Evolutionary conservation across 1,140 invertebrate species (phyloP).

Genomic region (Steinernema feltiae): DNA sequence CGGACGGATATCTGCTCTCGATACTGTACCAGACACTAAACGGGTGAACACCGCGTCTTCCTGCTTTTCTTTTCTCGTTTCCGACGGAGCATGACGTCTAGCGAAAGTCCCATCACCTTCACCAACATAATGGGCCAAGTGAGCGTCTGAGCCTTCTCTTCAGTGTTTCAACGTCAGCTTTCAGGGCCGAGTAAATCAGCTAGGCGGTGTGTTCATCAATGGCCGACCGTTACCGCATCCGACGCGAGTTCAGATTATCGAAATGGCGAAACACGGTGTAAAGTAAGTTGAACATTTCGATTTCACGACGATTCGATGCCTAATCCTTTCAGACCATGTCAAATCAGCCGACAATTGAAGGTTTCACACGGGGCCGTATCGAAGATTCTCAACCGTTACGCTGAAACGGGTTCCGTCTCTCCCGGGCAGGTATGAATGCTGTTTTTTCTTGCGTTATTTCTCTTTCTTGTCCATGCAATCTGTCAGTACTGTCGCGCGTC

Average conservation of each 20-base stretch:
- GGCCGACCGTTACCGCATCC: conserved; percentile 76
- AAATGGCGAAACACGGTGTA: conserved; percentile 79
- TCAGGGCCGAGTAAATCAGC: conserved; percentile 81
- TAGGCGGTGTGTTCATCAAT: conserved; percentile 85
- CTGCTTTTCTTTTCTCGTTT: background rate
- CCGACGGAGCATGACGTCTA: background rate
- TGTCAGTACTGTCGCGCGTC: background rate
- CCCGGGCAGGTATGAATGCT: conserved; percentile 64
- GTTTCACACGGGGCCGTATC: conserved; percentile 85
- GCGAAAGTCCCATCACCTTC: conserved; percentile 24
- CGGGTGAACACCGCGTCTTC: background rate
- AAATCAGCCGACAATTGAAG: conserved; percentile 76
- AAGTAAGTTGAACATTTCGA: conserved; percentile 60
- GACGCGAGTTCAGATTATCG: conserved; percentile 78
- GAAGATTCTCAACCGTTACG: conserved; percentile 79
- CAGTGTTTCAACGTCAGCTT: background rate
- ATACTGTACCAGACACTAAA: background rate
- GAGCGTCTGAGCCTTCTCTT: background rate
- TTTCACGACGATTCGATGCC: background rate
- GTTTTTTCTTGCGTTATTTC: background rate
- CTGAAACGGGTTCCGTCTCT: conserved; percentile 78
- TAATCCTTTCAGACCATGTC: conserved; percentile 70
- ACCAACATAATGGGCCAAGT: conserved; percentile 36
- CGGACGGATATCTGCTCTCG: background rate
- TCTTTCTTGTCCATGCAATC: background rate